Conservation (phyloP, 2,888 invertebrate species). For the Sminthurinus aureus region DNA sequence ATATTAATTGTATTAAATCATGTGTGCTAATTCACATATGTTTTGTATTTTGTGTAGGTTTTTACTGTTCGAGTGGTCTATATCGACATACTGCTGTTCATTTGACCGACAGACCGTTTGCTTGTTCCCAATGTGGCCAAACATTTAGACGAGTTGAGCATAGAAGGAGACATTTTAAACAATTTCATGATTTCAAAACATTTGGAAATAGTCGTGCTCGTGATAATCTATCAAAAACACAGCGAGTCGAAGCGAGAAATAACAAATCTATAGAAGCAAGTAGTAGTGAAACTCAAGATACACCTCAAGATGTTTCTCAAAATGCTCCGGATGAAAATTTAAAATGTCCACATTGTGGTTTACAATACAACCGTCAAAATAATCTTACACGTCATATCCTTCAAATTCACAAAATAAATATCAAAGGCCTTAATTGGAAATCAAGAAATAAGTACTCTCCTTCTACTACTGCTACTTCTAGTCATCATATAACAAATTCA, state of each 20-base stretch:
- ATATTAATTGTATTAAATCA: no score
- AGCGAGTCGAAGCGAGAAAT: background rate
- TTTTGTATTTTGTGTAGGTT: background rate
- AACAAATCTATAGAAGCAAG: background rate
- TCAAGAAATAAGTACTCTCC: background rate
- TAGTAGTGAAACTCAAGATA: no score
- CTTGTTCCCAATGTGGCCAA: background rate
- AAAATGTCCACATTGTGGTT: conserved; percentile 5
- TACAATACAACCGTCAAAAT: conserved; percentile 21
- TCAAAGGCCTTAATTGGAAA: conserved; percentile 20
- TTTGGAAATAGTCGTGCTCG: background rate
- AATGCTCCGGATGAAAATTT: background rate
- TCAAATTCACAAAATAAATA: conserved; percentile 5
- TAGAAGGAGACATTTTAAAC: background rate
- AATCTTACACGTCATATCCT: background rate
- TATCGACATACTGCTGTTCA: background rate
- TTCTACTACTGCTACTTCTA: no score
- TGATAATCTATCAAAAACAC: background rate
- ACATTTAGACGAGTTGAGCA: background rate
- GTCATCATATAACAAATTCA: no score
- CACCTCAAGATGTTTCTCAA: background rate
- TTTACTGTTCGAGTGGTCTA: background rate
- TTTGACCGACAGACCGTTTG: background rate
- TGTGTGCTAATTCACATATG: background rate
- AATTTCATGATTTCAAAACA: conserved; percentile 8